Base-by-base conservation (phyloP, 1,140 invertebrate genomes). In the Lethrus apterus region DNA sequence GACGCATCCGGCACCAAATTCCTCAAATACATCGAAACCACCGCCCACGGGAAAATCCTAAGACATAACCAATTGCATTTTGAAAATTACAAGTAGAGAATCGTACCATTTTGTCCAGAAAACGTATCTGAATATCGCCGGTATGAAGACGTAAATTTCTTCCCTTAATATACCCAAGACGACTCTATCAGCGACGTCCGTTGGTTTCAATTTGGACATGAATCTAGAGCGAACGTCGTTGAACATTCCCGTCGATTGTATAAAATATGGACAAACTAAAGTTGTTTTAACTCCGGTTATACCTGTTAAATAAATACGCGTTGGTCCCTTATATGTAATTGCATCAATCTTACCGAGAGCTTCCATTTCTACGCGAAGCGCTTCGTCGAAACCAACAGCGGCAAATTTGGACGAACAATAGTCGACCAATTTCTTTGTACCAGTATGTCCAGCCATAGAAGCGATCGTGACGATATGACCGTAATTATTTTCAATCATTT, bases 391-490 rank as follows among this genome's bases (percentile, higher is more conserved):
- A 18, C 93, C 93, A 36, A 90, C 83, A 17, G 89, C 89, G 3
- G 89, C 94, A 61, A 86, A 91, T 75, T 98, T 98, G 3, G 90
- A 92, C 1, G 91, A 81, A 64, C 91, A 95, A 69, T 98, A 98
- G 72, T 98, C 95, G 1, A 89, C 84, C 44, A 97, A 77, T 60
- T 89, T 88, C 45, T 81, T 77, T 41, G 84, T 79, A 24, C 89
- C 86, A 11, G 83, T 71, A 50, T 89, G 74, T 13, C 93, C 94
- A 14, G 94, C 94, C 56, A 94, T 77, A 33, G 90, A 95, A 0
- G 94, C 89, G 41, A 99, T 85, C 2, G 89, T 95, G 0, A 98
- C 93, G 49, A 99, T 84, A 58, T 99, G 96, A 0, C 93, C 93
- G 35, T 82, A 75, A 60, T 93, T 83, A 18, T 76, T 71, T 44